Evolutionary conservation across 2,888 invertebrate genomes (phyloP).

Genomic region (Melanostoma mellinum): DNA sequence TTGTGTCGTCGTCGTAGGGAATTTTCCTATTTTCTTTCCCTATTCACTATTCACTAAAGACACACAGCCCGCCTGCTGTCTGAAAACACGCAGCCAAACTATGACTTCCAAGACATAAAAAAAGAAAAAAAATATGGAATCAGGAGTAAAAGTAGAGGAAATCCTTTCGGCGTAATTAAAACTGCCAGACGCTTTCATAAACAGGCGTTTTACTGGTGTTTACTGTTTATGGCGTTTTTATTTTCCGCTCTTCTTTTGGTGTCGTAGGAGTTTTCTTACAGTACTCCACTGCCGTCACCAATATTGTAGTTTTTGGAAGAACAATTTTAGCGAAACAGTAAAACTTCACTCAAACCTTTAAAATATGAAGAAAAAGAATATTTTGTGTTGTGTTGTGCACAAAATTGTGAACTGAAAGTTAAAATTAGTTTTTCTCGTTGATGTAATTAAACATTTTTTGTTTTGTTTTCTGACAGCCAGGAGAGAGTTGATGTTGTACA

Average conservation of each 20-base stretch:
- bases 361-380: constrained; percentile 32
- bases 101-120: too few relatives aligned
- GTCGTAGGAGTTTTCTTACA: constrained; percentile 4
- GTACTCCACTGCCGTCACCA: constrained; percentile 56
- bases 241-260: background rate
- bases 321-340: constrained; percentile 46
- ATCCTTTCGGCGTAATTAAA: constrained; percentile 69
- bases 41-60: background rate
- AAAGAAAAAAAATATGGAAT: background rate
- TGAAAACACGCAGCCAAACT: too few relatives aligned
- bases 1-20: constrained; percentile 42
- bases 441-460: constrained; percentile 65
- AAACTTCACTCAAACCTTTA: constrained; percentile 47
- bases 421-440: constrained; percentile 67
- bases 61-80: background rate
- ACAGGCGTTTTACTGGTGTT: constrained; percentile 69
- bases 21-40: constrained; percentile 51
- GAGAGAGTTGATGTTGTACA: background rate
- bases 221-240: constrained; percentile 63
- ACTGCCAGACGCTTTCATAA: constrained; percentile 72
- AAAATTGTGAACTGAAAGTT: constrained; percentile 68
- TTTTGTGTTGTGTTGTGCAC: constrained; percentile 44
- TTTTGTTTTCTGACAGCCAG: background rate
- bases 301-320: constrained; percentile 43
- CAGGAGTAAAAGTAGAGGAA: constrained; percentile 31